Evolutionary conservation across 1,140 invertebrate genomes (phyloP), one percentile per base, ranked within the genome.

Genomic region (Hylaeus volcanicus): DNA sequence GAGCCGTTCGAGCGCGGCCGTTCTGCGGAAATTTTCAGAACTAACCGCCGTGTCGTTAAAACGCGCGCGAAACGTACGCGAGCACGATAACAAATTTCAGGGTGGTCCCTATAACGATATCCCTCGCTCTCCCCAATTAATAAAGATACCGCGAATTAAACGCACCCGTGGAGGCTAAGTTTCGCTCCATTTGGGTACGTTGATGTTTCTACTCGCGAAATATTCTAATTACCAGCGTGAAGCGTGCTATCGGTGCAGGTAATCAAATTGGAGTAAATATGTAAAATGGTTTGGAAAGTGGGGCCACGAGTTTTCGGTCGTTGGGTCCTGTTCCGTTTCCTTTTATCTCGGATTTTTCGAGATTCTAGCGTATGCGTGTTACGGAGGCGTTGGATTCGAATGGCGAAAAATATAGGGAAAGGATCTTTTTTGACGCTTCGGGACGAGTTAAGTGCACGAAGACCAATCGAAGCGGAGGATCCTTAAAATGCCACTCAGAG

Each of bases 401-500:
- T 2, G 51, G 11, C 39, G 61, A 26, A 48, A 53, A 43, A 43
- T 45, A 43, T 41, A 26, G 48, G n/a, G 37, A 56, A 56, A 56
- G 26, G 14, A 63, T 63, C 15, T 3, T 11, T 45, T 66, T 53
- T 2, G 39, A 43, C 37, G 45, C n/a, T n/a, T 53, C 43, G 73
- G n/a, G 65, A 51, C 65, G 65, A 48, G 45, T 65, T 65, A 65
- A 74, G 51, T 45, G 63, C 60, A 26, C 43, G 37, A 45, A n/a
- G 65, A 60, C 14, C 48, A 11, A 79, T 72, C 69, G 69, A 63
- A 11, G 43, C n/a, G 43, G 53, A 9, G 15, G 51, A 63, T 73
- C 70, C 61, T 74, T 79, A 74, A 79, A 79, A 79, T 74, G 61
- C 51, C 60, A 65, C 41, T 71, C 55, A 51, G 12, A 48, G 55